Base-by-base conservation (phyloP, 1,140 invertebrate genomes). In the Listronotus bonariensis region DNA sequence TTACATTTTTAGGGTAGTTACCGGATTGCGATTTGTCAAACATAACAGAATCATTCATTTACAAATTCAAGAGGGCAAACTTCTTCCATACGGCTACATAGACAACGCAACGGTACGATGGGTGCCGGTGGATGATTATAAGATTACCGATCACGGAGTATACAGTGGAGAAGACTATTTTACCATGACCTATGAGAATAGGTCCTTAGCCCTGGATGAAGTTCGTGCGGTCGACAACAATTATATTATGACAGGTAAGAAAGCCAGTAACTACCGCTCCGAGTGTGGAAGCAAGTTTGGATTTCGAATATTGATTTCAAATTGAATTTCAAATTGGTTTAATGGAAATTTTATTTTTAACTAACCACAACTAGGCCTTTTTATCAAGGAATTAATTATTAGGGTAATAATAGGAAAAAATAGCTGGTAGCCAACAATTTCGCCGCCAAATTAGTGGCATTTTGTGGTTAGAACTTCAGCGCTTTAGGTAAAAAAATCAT, bases 161-260 rank as follows among this genome's bases (percentile, higher is more conserved):
- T 77, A 71, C 11, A 82, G 83, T 17, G 85, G 83, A 0, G 65
- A 78, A 4, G 89, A 92, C 68, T 93, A 88, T 72, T 88, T 90
- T 67, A 89, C 82, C 7, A 73, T 93, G 18, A 82, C 83, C 3
- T 92, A 88, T 76, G 88, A 90, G 66, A 84, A 84, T 66, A 79
- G 91, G 67, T 86, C 85, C 0, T 80, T 95, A 5, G 92, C 93
- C 76, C 78, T 94, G 64, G 92, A 94, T 72, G 88, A 91, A 72
- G 78, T 93, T 12, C 83, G 17, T 84, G 83, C 12, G 81, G 83
- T 0, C 52, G 71, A 12, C 76, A 81, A 70, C 42, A 82, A 85
- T 34, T 10, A 40, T 73, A 82, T 89, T 42, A 71, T 91, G 46
- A 92, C 87, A 67, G 88, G 85, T 81, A 82, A 82, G 63, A 26